Percentiles rank a stretch among this genome's conserved stretches.
These are phyloP conservation scores for Myotis davidii DNA, from an alignment of 2,113 vertebrate genomes.

Conservation along the genomic window DNA sequence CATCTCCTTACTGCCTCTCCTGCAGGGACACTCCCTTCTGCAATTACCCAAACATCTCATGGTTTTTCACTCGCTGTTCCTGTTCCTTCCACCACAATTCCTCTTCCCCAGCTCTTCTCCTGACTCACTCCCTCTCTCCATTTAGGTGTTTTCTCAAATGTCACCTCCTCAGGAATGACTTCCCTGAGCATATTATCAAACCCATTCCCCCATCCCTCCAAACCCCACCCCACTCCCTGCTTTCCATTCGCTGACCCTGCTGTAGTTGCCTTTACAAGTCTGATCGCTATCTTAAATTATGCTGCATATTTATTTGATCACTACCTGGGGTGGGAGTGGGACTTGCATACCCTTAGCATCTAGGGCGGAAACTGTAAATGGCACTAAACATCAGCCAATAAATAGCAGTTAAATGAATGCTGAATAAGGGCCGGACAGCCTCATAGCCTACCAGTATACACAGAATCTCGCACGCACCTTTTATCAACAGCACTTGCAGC, in stretches of 20 bases:
- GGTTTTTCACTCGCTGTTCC: neutral
- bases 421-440: no score
- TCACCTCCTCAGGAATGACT: neutral
- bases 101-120: neutral
- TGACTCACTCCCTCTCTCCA: neutral
- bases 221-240: no score
- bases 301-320: neutral
- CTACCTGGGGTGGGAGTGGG: neutral
- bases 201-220: no score
- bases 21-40: neutral
- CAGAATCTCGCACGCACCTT: accelerated
- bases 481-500: neutral
- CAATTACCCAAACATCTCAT: neutral
- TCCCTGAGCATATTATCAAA: neutral
- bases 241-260: neutral
- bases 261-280: neutral
- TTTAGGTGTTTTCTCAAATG: neutral
- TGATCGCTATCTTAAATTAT: neutral
- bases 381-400: neutral
- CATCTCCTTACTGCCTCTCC: neutral
- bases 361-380: neutral
- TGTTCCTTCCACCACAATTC: neutral
- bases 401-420: neutral
- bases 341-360: neutral
- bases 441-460: accelerated